Evolutionary conservation across 2,888 invertebrate genomes (phyloP), one percentile per base, ranked within the genome.

Genomic region (Microplitis deprimator): DNA sequence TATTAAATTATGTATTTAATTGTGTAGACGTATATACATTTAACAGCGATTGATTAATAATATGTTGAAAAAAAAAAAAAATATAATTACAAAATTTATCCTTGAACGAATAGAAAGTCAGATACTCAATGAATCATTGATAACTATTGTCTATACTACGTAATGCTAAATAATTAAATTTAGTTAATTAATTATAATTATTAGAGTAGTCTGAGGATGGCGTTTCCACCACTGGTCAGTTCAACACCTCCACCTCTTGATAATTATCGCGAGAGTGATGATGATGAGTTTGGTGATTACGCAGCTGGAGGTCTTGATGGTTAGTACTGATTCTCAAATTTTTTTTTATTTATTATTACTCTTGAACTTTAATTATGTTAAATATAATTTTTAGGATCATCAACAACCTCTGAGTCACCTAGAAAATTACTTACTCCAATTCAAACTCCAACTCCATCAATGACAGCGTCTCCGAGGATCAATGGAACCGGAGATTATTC

Each of bases 241-340:
- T 92, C 92, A 78, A 93, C 93, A 84, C 93, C 93, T 84, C 93
- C 93, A 80, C 93, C 93, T 78, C 91, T 93, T 78, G 93, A 93
- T 82, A 93, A 92, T 85, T 85, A 87, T 76, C 89, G 90, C 29
- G 91, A 90, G 78, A 88, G 89, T 1, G 93, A 93, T 79, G 93
- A 93, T 79, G 93, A 93, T 86, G 93, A 93, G 75, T 89, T 89
- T 72, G 89, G 89, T 10, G 89, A 89, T 78, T 89, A 88, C 71
- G 86, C 89, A 59, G 82, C 87, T 20, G 87, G 89, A 78, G 89
- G 88, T 39, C 86, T 89, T 64, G 89, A 89, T 80, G 89, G 89
- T 89, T 82, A 62, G 77, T 70, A 74, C 8, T 29, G 29, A 0
- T 29, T 29, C 10, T 16, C 6, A 50, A 70, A 29, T 20, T 69